Base-by-base conservation (phyloP, 2,888 invertebrate genomes). In the Ichneumon xanthorius region DNA sequence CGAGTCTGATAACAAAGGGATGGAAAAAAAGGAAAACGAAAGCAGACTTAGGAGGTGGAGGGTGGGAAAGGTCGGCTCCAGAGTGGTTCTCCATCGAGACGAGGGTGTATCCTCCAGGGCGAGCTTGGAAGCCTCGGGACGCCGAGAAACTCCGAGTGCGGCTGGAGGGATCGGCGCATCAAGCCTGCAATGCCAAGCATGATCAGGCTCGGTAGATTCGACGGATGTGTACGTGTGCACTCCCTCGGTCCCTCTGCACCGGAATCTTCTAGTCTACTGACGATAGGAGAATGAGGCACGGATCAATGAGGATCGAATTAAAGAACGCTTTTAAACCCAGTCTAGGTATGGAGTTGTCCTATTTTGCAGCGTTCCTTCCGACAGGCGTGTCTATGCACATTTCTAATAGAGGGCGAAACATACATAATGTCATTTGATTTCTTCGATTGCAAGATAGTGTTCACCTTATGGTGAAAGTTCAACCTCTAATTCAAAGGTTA, bases 81-180 rank as follows among this genome's bases (percentile, higher is more conserved):
- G 65, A 80, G 71, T 63, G 63, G 33, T 61, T 14, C 16, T 6
- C 26, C 53, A 77, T 65, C 53, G 19, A 67, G 33, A 65, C 50
- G 50, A 19, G 37, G 33, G 7, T 40, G 9, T 16, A 33, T 53
- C 37, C 37, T 26, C 40, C 37, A 37, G 16, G 40, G 37, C 65
- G 33, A 63, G 65, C 40, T 67, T 40, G 19, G 65, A 22, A 22
- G 65, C 53, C 26, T 77, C 53, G 26, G 33, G 33, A 65, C 50
- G 63, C 33, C 55, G 33, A 48, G 19, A 33, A 22, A 71, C 79
- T 58, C 4, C n/a, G 33, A 71, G 33, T 48, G 45, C 61, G 50
- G 22, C 37, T 30, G 37, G 19, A 40, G 26, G n/a, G 48, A 30
- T 19, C 22, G 22, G 45, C 48, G 33, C 63, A 6, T 50, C 65